Percentiles rank a stretch among this genome's conserved stretches.
These are phyloP conservation scores for Zonotrichia albicollis DNA, from an alignment of 2,797 vertebrate genomes.

Conservation along the genomic window DNA sequence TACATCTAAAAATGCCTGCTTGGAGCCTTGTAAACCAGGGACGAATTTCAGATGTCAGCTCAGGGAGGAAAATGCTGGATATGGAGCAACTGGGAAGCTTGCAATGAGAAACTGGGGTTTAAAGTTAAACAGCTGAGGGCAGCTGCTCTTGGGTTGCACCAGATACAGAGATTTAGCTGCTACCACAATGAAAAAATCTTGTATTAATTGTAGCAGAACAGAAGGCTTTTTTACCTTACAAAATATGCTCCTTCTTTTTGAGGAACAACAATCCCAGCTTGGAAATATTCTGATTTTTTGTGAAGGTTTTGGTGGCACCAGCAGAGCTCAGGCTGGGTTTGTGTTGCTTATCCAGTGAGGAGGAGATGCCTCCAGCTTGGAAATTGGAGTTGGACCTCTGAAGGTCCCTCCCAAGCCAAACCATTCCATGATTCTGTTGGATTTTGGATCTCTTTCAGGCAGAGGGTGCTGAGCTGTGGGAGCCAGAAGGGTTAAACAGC, in stretches of 20 bases:
- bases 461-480: not conserved
- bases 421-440: not conserved
- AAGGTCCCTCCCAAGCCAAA: not conserved
- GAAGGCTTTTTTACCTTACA: no score
- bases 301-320: not conserved
- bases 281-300: accelerated
- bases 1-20: constrained; percentile 30
- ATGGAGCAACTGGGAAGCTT: constrained; percentile 16
- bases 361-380: not conserved
- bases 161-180: not conserved
- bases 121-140: constrained; percentile 44
- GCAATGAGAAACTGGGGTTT: not conserved
- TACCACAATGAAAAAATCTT: not conserved
- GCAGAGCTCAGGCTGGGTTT: not conserved
- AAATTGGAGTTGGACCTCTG: not conserved
- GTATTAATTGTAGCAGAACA: not conserved
- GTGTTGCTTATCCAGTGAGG: not conserved
- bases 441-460: not conserved
- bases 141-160: constrained; percentile 8
- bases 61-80: not conserved
- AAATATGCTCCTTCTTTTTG: no score
- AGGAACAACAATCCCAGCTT: not conserved
- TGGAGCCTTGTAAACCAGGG: not conserved
- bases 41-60: not conserved
- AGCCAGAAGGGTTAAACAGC: not conserved